Base-by-base conservation (phyloP, 2,888 invertebrate genomes). In the Dynastes maya region DNA sequence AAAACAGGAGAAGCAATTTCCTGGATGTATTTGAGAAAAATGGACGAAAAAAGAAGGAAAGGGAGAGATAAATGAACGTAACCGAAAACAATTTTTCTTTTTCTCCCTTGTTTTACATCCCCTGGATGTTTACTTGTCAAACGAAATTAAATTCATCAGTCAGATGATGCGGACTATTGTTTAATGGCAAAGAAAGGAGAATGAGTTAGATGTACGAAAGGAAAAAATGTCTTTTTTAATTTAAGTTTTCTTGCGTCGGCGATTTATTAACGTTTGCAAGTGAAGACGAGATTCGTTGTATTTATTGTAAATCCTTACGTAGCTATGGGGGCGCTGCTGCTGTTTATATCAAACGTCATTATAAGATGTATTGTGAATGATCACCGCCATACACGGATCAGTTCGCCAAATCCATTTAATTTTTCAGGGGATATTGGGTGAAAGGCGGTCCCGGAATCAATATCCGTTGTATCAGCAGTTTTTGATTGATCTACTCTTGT, bases 91-190 rank as follows among this genome's bases (percentile, higher is more conserved):
- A 80, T 81, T 81, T 79, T 80, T 81, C 80, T 80, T 80, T 77
- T 76, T 76, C 78, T 79, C 75, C 65, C 76, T 67, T 76, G 79
- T 76, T 78, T 72, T 74, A 74, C 78, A 76, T 64, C 78, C 72
- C 65, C 71, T 71, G 80, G 80, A 76, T 83, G 82, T 82, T 83
- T 83, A 80, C 84, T 82, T 84, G 84, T 84, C 85, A 82, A 80
- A 75, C 83, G 82, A 84, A 84, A 85, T 86, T 85, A 85, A 85
- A 85, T 84, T 84, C 85, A 84, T 85, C 85, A 85, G 83, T 85
- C 84, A 84, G 84, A 82, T 83, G 81, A 84, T 83, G 83, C 82
- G 81, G 82, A 83, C 83, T 82, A 84, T 84, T 84, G 84, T 84
- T 85, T 85, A 85, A 85, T 84, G 81, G 83, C 63, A 76, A 76